Conservation (phyloP, 2,888 invertebrate genomes). For the Acanthosoma haemorrhoidale region DNA sequence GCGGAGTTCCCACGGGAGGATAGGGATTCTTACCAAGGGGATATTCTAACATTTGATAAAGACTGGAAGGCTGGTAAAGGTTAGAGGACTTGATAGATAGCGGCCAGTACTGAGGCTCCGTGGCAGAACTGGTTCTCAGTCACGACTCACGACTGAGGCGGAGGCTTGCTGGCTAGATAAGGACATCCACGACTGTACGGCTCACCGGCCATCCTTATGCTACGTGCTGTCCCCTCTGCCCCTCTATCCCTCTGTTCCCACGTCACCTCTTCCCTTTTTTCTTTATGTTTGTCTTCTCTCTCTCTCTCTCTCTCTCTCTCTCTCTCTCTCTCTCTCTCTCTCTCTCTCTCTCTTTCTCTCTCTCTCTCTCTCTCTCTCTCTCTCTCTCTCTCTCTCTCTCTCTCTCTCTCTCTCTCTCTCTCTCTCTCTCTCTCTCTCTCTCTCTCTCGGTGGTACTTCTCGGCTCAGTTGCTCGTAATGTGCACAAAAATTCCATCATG, state of each 20-base stretch:
- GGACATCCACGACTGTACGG: neutral
- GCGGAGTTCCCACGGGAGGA: neutral
- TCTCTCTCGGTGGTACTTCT: too few relatives aligned
- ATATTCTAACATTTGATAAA: slow-evolving; percentile 6
- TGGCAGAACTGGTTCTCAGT: slow-evolving; percentile 24
- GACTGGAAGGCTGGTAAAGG: slow-evolving; percentile 9
- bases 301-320: too few relatives aligned
- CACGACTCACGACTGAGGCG: too few relatives aligned
- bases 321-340: too few relatives aligned
- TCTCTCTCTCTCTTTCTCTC: too few relatives aligned
- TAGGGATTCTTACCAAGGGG: neutral
- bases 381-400: too few relatives aligned
- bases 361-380: too few relatives aligned
- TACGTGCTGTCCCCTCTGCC: neutral
- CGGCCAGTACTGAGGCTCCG: neutral
- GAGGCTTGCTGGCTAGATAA: slow-evolving; percentile 1
- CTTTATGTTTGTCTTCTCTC: neutral
- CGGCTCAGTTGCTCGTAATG: neutral
- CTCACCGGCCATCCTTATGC: neutral
- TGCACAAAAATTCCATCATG: slow-evolving; percentile 8
- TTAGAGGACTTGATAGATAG: slow-evolving; percentile 16
- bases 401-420: too few relatives aligned
- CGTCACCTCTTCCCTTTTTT: neutral
- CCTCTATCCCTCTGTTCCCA: neutral
- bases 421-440: too few relatives aligned